Conservation (phyloP, 2,113 vertebrate species). For the Platichthys stellatus region DNA sequence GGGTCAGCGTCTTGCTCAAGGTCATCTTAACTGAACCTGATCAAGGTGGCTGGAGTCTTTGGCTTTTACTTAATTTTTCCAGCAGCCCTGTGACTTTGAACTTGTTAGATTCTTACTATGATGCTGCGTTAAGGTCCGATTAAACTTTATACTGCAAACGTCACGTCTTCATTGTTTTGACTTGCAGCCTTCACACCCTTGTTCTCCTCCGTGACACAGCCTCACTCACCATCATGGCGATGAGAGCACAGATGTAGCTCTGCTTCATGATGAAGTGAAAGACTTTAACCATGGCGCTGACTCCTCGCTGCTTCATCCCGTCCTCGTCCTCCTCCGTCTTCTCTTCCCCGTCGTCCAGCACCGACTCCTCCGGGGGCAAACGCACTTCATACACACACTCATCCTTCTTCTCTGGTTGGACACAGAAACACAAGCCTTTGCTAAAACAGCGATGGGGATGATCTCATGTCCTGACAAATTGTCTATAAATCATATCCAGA, state of each 20-base stretch:
- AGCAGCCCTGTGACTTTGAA: background rate
- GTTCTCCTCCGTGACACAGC: background rate
- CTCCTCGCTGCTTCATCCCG: conserved; percentile 80
- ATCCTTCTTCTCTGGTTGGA: conserved; percentile 75
- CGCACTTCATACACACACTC: conserved; percentile 70
- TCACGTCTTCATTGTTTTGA: background rate
- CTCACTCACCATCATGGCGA: conserved; percentile 96
- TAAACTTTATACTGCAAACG: background rate
- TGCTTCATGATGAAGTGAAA: conserved; percentile 98
- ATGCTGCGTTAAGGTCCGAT: background rate
- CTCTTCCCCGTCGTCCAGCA: conserved; percentile 74
- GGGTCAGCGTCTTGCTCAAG: too few relatives aligned
- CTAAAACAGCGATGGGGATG: too few relatives aligned
- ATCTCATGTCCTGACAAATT: too few relatives aligned
- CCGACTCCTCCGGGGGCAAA: conserved; percentile 85
- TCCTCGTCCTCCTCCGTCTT: conserved; percentile 81
- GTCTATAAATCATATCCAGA: background rate
- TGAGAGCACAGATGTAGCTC: conserved; percentile 98
- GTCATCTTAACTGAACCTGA: too few relatives aligned
- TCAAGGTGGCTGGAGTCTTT: background rate
- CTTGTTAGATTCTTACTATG: background rate
- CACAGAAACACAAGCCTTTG: conserved; percentile 20
- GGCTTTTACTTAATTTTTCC: background rate
- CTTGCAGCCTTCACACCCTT: background rate
- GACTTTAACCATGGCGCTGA: conserved; percentile 87